Evolutionary conservation across 2,888 invertebrate species (phyloP), one percentile per base, ranked within the genome.

Genomic region (Gastrophysa polygoni): DNA sequence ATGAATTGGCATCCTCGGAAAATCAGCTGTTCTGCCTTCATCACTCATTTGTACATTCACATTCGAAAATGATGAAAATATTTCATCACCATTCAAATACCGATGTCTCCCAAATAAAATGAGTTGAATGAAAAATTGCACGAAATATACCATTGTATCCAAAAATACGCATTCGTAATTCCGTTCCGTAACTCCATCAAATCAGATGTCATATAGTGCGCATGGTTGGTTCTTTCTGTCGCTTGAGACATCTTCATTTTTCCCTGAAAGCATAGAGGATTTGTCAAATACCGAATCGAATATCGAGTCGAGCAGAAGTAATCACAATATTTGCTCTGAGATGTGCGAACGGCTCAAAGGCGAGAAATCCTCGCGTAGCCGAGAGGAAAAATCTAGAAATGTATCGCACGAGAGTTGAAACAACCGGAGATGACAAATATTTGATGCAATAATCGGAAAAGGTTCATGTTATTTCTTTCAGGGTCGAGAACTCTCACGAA

Each of bases 251-350:
- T 74, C 38, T 75, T 71, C 73, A 74, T 73, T 74, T 71, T 67
- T 70, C 69, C 69, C 70, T 69, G 70, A 56, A 46, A 67, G 63
- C 61, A 66, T 63, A 64, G 72, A 67, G 69, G 68, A 73, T 71
- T 72, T 73, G 74, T 77, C 77, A 76, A 76, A 77, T 77, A 77
- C 76, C 75, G 77, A 77, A 78, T 78, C 77, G 77, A 78, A 78
- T 77, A 78, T 78, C 69, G 76, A 75, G 74, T 74, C 75, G 71
- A 63, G 74, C 74, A 75, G 76, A 78, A 77, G 79, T 74, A 80
- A 80, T 80, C 78, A 78, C 76, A 79, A 80, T 78, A 80, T 80
- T 80, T 79, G 77, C 75, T 68, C 75, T 47, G 55, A 46, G 75
- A 77, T 76, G 78, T 77, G 78, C 71, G 76, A 78, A 77, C 75